phyloP scores from a whole-genome alignment of 53 echinoderm and acorn worm species.

The Paracentrotus lividus region DNA sequence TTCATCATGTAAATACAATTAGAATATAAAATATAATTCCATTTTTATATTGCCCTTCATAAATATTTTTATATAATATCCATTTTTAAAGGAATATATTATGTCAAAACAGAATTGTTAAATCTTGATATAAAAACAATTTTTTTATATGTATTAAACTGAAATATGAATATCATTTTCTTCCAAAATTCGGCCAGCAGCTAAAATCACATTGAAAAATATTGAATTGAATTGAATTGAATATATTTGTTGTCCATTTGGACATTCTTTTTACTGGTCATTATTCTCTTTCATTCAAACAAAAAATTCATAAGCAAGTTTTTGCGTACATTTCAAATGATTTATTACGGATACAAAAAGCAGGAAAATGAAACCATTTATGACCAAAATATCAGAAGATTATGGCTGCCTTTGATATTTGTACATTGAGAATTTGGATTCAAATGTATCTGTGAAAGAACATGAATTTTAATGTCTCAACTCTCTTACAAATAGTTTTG shows the following conservation, averaged over 20 bases:
- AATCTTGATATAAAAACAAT: background rate
- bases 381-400: too few relatives aligned
- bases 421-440: background rate
- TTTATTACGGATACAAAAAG: background rate
- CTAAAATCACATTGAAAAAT: background rate
- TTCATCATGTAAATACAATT: conserved; percentile 5
- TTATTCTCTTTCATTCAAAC: too few relatives aligned
- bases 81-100: background rate
- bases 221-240: background rate
- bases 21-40: background rate
- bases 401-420: background rate
- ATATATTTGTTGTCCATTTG: too few relatives aligned
- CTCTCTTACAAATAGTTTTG: too few relatives aligned
- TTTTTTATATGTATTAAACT: background rate
- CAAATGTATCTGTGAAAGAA: background rate
- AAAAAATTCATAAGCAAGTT: background rate
- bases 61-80: background rate
- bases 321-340: background rate
- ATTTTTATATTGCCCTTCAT: background rate
- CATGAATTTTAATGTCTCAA: background rate
- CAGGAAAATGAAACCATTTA: background rate
- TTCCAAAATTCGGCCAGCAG: background rate
- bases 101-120: background rate
- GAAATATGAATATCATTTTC: background rate
- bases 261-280: too few relatives aligned